phyloP scores from a whole-genome alignment of 2,797 vertebrate species.

The Danio aesculapii region DNA sequence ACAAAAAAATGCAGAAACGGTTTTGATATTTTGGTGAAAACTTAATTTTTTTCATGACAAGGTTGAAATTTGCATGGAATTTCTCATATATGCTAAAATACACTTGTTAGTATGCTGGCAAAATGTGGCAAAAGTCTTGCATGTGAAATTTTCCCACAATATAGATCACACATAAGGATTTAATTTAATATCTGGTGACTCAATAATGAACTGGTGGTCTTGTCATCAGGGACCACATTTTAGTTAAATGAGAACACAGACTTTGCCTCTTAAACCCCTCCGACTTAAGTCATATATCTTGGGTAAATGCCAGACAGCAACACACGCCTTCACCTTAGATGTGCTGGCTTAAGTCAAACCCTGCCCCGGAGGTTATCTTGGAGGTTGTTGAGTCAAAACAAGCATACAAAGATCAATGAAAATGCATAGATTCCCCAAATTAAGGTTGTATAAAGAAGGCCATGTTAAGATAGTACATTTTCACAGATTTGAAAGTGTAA shows the following conservation, averaged over 20 bases:
- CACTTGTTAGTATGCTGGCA: background rate
- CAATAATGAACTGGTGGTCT: background rate
- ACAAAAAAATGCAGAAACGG: too few relatives aligned
- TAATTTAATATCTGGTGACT: background rate
- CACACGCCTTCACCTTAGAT: background rate
- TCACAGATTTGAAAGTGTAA: background rate
- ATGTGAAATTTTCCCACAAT: background rate
- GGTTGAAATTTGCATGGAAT: too few relatives aligned
- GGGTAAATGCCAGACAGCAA: background rate
- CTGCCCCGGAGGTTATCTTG: background rate
- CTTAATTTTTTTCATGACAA: too few relatives aligned
- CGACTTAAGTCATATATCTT: background rate
- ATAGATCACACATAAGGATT: background rate
- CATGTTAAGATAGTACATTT: background rate
- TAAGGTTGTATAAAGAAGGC: background rate
- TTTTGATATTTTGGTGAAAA: too few relatives aligned
- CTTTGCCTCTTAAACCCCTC: background rate
- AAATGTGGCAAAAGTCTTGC: background rate
- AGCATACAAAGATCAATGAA: background rate
- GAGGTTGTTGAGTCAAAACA: background rate
- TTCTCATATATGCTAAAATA: too few relatives aligned
- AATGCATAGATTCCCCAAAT: background rate
- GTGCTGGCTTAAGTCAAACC: background rate
- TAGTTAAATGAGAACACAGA: conserved; percentile 2
- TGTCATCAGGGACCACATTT: background rate